These are phyloP conservation scores for Eumacrocentrus americanus DNA, from an alignment of 2,888 invertebrate genomes.

Conservation along the genomic window DNA sequence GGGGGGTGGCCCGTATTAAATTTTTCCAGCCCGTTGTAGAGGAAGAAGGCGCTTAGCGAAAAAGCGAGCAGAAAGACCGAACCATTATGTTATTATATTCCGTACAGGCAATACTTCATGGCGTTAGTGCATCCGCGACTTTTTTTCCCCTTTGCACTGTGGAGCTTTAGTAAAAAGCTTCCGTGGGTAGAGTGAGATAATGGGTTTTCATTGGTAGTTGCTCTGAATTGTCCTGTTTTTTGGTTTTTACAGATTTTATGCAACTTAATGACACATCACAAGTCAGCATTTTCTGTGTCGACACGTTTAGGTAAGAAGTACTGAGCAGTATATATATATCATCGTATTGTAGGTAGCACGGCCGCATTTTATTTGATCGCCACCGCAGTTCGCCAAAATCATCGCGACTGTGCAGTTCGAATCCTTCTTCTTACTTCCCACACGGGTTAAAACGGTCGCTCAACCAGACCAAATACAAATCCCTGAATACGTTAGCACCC, in stretches of 20 bases:
- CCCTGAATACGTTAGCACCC: conserved; percentile 30
- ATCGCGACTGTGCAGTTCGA: background rate
- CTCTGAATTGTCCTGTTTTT: background rate
- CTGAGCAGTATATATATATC: too few relatives aligned
- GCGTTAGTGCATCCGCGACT: background rate
- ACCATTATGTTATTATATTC: conserved; percentile 18
- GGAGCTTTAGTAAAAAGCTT: background rate
- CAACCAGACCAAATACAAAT: conserved; percentile 20
- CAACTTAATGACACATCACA: background rate
- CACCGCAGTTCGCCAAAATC: conserved; percentile 4
- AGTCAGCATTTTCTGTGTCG: background rate
- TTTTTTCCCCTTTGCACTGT: background rate
- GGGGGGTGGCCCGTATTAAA: too few relatives aligned
- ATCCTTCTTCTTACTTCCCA: too few relatives aligned
- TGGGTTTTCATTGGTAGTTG: background rate
- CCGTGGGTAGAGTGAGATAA: background rate
- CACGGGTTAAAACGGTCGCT: too few relatives aligned
- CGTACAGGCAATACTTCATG: background rate
- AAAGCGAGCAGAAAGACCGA: background rate
- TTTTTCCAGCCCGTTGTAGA: too few relatives aligned
- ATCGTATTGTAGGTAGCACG: conserved; percentile 56
- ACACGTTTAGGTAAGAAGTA: background rate
- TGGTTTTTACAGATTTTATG: background rate
- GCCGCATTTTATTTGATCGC: conserved; percentile 45
- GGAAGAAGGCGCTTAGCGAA: background rate